Evolutionary conservation across 2,888 invertebrate genomes (phyloP).

Genomic region (Thera britannica): DNA sequence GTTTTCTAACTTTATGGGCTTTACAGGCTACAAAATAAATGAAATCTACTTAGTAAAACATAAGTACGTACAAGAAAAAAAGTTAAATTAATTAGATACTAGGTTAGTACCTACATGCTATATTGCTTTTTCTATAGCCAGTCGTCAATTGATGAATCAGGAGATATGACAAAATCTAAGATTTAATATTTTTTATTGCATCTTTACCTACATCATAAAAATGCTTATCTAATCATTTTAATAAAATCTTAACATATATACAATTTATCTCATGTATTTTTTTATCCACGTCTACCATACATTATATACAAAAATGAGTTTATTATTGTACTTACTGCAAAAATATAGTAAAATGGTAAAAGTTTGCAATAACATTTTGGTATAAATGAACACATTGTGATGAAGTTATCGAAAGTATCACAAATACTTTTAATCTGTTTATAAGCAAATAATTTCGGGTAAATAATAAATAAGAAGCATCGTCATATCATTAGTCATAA

Average conservation of each 20-base stretch:
- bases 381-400: conserved; percentile 81
- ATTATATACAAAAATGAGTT: conserved; percentile 59
- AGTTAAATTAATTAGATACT: conserved; percentile 1
- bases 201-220: conserved; percentile 43
- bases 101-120: conserved; percentile 12
- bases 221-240: conserved; percentile 45
- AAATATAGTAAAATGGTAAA: conserved; percentile 56
- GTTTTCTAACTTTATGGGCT: not conserved
- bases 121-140: conserved; percentile 20
- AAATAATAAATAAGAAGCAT: not conserved
- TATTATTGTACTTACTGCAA: conserved; percentile 55
- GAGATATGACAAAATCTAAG: conserved; percentile 23
- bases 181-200: conserved; percentile 46
- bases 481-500: not conserved
- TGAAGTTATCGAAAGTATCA: conserved; percentile 51
- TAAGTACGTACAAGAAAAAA: not conserved
- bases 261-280: conserved; percentile 41
- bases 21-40: not conserved
- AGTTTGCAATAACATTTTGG: conserved; percentile 73
- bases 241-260: conserved; percentile 50
- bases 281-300: conserved; percentile 43
- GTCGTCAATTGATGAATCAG: conserved; percentile 6
- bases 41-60: not conserved
- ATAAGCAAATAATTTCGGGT: not conserved
- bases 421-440: conserved; percentile 20